Conservation (phyloP, 2,113 vertebrate genomes). For the Triplophysa siluroides region DNA sequence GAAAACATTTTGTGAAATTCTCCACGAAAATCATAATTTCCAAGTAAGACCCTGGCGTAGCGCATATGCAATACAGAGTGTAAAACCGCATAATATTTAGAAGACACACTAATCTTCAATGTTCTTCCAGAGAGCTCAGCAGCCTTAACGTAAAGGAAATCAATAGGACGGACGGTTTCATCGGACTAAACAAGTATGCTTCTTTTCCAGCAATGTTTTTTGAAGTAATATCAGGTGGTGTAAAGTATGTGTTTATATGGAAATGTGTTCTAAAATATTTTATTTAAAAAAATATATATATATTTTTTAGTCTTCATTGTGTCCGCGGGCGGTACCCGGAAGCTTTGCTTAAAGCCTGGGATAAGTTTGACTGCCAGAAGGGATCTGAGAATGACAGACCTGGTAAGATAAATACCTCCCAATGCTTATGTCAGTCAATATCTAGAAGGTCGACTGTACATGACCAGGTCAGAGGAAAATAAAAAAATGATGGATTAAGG, state of each 20-base stretch:
- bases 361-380: constrained; percentile 75
- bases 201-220: background rate
- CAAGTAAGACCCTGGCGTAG: constrained; percentile 62
- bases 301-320: constrained; percentile 78
- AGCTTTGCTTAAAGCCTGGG: constrained; percentile 86
- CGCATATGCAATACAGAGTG: background rate
- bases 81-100: background rate
- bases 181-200: constrained; percentile 79
- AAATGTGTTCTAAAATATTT: background rate
- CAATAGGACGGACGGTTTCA: constrained; percentile 85
- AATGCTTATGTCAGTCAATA: too few relatives aligned
- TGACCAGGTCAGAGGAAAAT: too few relatives aligned
- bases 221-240: background rate
- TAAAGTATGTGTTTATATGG: background rate
- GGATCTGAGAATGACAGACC: constrained; percentile 87
- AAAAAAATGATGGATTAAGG: too few relatives aligned
- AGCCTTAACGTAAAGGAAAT: constrained; percentile 77
- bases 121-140: constrained; percentile 83
- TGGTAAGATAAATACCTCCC: constrained; percentile 60
- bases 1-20: constrained; percentile 91
- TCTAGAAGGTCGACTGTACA: too few relatives aligned
- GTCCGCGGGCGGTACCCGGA: constrained; percentile 86
- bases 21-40: constrained; percentile 97
- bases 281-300: constrained; percentile 6
- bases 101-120: background rate